Evolutionary conservation across 2,797 vertebrate genomes (phyloP).

Genomic region (Morelia viridis): DNA sequence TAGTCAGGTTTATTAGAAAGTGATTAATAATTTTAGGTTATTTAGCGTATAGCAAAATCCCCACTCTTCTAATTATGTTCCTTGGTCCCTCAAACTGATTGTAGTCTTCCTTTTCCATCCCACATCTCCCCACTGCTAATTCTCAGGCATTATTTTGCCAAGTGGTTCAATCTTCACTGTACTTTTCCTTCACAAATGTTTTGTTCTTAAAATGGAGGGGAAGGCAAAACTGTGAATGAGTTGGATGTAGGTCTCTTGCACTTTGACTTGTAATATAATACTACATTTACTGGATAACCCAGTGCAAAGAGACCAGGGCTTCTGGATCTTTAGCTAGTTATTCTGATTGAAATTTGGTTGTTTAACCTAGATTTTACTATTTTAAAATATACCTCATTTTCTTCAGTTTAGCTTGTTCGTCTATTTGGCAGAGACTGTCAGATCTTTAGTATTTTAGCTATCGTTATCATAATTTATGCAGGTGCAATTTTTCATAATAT

Average conservation of each 20-base stretch:
- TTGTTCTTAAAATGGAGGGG: background rate
- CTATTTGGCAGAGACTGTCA: background rate
- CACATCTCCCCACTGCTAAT: background rate
- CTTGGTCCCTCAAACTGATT: background rate
- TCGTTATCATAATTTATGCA: background rate
- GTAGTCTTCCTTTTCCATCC: background rate
- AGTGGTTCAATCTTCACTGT: background rate
- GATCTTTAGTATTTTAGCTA: background rate
- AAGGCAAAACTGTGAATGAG: background rate
- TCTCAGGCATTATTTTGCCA: background rate
- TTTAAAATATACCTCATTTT: background rate
- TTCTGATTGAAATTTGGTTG: background rate
- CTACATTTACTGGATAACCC: background rate
- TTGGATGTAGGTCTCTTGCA: background rate
- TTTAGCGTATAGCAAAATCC: background rate
- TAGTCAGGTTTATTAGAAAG: background rate
- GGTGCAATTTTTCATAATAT: background rate
- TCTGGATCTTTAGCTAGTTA: background rate
- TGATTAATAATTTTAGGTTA: background rate
- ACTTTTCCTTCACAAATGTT: background rate
- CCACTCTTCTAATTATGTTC: background rate
- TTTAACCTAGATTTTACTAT: background rate
- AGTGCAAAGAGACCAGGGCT: background rate
- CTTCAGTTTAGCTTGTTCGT: background rate
- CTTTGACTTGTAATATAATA: background rate